phyloP scores from a whole-genome alignment of 2,888 invertebrate species.

The Rhingia rostrata region DNA sequence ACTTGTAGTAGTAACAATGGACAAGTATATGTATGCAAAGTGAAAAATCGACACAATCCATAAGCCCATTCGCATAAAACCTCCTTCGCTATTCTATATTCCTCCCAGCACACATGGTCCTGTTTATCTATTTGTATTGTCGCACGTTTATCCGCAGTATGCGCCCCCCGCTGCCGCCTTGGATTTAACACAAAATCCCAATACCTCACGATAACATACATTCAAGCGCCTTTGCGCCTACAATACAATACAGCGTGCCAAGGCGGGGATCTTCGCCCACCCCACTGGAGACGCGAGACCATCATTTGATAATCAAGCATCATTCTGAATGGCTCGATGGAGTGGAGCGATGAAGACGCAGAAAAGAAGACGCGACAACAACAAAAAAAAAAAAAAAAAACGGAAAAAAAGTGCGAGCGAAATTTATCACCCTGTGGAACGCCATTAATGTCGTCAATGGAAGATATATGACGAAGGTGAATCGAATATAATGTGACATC shows the following conservation, averaged over 20 bases:
- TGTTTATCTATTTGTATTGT: slow-evolving; percentile 69
- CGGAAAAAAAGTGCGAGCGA: slow-evolving; percentile 67
- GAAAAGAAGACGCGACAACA: not conserved
- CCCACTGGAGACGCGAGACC: slow-evolving; percentile 2
- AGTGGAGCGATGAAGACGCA: slow-evolving; percentile 12
- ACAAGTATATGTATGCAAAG: slow-evolving; percentile 54
- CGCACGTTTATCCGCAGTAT: slow-evolving; percentile 48
- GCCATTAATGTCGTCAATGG: slow-evolving; percentile 77
- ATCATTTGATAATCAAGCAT: slow-evolving; percentile 72
- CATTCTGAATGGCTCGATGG: slow-evolving; percentile 65
- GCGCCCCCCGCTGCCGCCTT: not conserved
- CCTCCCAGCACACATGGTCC: slow-evolving; percentile 25
- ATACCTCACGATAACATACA: slow-evolving; percentile 69
- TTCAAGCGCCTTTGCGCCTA: slow-evolving; percentile 65
- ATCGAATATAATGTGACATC: slow-evolving; percentile 76
- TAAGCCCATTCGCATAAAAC: slow-evolving; percentile 62
- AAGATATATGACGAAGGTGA: slow-evolving; percentile 79
- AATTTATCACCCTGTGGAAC: slow-evolving; percentile 75
- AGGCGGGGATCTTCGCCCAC: not conserved
- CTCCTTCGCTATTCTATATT: not conserved
- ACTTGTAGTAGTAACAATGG: not conserved
- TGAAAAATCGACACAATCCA: slow-evolving; percentile 73
- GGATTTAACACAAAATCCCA: slow-evolving; percentile 68
- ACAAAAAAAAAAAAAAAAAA: not conserved
- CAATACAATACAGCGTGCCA: slow-evolving; percentile 59